phyloP scores from a whole-genome alignment of 2,888 invertebrate genomes.

The Drosophila buzzatii region DNA sequence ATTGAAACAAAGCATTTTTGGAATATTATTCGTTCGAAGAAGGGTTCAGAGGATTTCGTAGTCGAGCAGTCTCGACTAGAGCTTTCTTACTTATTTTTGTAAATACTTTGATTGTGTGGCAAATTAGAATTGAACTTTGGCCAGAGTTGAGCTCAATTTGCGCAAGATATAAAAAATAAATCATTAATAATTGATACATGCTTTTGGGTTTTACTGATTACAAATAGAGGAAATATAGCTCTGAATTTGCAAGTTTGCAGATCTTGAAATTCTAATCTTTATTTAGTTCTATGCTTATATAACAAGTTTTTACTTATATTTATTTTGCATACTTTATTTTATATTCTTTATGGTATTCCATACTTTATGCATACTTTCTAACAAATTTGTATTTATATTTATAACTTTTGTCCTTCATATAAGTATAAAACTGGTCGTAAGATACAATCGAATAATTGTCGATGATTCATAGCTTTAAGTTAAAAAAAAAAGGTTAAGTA shows the following conservation, averaged over 20 bases:
- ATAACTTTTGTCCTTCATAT: background rate
- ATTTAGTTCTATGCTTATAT: background rate
- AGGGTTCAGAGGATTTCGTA: too few relatives aligned
- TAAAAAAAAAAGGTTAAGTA: too few relatives aligned
- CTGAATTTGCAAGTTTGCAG: background rate
- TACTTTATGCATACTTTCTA: too few relatives aligned
- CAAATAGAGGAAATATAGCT: background rate
- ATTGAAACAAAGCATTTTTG: too few relatives aligned
- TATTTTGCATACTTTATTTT: too few relatives aligned
- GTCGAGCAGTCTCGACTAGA: too few relatives aligned
- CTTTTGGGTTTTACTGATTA: background rate
- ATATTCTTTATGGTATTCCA: too few relatives aligned
- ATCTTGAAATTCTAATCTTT: background rate
- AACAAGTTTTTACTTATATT: background rate
- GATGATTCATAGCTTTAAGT: background rate
- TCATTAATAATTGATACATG: too few relatives aligned
- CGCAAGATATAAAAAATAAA: background rate
- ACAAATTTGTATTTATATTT: background rate
- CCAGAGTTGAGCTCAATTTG: background rate
- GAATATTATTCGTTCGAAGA: too few relatives aligned
- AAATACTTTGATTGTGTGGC: conserved; percentile 10
- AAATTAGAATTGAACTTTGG: background rate
- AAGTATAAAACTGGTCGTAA: background rate
- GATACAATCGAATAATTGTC: background rate
- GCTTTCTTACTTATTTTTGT: too few relatives aligned